phyloP scores from a whole-genome alignment of 2,113 vertebrate genomes.

The Pterocles gutturalis region DNA sequence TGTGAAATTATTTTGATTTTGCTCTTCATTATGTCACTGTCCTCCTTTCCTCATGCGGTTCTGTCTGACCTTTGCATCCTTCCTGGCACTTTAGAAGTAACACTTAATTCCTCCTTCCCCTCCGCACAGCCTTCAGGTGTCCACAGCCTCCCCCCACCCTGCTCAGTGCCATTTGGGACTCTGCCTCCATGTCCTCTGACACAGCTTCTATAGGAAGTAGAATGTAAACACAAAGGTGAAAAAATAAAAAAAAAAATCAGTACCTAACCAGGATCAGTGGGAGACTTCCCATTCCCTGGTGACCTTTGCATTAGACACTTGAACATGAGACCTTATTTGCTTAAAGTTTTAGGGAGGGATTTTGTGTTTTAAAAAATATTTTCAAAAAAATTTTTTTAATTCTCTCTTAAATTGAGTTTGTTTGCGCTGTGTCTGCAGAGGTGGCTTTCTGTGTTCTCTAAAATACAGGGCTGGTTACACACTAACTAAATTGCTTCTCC shows the following conservation, averaged over 20 bases:
- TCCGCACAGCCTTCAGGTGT: neutral
- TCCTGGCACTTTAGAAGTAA: neutral
- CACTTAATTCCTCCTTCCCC: neutral
- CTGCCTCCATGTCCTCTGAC: neutral
- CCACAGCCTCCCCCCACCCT: neutral
- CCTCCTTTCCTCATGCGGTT: neutral
- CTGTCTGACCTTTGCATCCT: neutral
- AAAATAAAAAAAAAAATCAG: too few species aligned
- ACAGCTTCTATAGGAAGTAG: neutral
- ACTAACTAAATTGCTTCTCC: accelerated
- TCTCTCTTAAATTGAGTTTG: neutral
- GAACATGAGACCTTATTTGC: neutral
- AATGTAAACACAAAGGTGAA: neutral
- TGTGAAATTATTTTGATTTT: neutral
- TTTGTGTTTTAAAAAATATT: neutral
- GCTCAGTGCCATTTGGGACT: accelerated
- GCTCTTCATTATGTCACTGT: neutral
- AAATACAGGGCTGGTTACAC: neutral
- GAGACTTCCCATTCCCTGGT: neutral
- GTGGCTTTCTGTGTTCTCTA: neutral
- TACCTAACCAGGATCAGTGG: neutral
- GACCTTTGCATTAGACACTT: neutral
- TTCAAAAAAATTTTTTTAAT: too few species aligned
- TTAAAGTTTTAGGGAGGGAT: neutral
- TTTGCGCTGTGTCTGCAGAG: neutral